phyloP scores from a whole-genome alignment of 2,888 invertebrate species.

The Pandemis heparana region DNA sequence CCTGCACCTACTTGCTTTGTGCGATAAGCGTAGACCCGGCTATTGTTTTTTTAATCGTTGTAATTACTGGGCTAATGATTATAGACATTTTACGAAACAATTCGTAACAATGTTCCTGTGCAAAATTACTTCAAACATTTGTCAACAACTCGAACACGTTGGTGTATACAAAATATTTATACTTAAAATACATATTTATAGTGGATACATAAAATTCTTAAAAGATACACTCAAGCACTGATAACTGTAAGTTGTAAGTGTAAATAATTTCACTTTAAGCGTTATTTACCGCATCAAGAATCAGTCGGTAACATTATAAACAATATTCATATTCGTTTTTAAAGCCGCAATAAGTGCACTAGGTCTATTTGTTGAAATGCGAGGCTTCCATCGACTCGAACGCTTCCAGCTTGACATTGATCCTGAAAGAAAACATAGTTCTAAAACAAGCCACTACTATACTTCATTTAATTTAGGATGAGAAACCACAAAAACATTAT shows the following conservation, averaged over 20 bases:
- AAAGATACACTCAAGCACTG: constrained; percentile 1
- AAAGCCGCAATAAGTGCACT: background rate
- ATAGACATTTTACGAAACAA: background rate
- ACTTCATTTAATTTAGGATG: too few relatives aligned
- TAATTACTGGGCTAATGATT: background rate
- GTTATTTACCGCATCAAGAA: background rate
- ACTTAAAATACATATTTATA: constrained; percentile 2
- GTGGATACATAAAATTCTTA: constrained; percentile 2
- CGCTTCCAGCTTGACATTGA: constrained; percentile 83
- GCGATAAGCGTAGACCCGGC: background rate
- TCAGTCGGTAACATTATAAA: background rate
- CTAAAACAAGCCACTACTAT: constrained; percentile 14
- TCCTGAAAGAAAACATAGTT: constrained; percentile 76
- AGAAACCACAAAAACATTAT: too few relatives aligned
- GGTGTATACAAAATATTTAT: background rate
- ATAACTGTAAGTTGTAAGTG: constrained; percentile 3
- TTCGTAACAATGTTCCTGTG: background rate
- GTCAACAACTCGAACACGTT: background rate
- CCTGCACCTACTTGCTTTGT: too few relatives aligned
- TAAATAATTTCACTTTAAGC: background rate
- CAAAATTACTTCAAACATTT: background rate
- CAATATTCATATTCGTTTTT: background rate
- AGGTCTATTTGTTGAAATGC: constrained; percentile 83
- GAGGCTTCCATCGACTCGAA: constrained; percentile 88
- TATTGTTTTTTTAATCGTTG: constrained; percentile 2